Base-by-base conservation (phyloP, 2,797 vertebrate genomes). In the Prunella strophiata region DNA sequence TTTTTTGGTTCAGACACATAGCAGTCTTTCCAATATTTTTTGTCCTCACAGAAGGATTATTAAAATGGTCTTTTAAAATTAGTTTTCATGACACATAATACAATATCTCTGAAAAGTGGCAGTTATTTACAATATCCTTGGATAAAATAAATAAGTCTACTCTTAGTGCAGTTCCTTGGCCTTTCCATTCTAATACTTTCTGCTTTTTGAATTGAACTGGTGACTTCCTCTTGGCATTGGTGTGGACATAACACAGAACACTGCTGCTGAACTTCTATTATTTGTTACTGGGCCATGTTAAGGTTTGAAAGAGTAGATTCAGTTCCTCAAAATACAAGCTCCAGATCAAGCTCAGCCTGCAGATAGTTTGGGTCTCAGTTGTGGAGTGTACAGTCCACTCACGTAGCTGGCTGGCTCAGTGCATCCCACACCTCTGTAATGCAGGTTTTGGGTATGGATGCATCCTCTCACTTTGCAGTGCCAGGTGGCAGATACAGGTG, bases 361-460 rank as follows among this genome's bases (percentile, higher is more conserved):
- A 59, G 71, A 63, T 16, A 10, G 11, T 51, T 55, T 63, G 26
- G 27, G 25, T 72, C 42, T 63, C 30, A 25, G 70, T 6, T 87
- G 11, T 40, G 30, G 54, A 34, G 17, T 54, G 14, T 51, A 2
- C 30, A 50, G 54, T 59, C 68, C 27, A 10, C 7, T 47, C 8
- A 5, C 1, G 0, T 32, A 3, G 32, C 67, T 84, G 59, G 5
- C 42, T 15, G 17, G 20, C 20, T 51, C 51, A 27, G 47, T 57
- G 42, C 26, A 7, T 59, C 59, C 25, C 47, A 17, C 34, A 21
- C 7, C 8, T 90, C 47, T 42, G 2, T 51, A 25, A n/a, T 10
- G 13, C 0, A 0, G 30, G 1, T 59, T 51, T 29, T 1, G 1
- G 36, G 13, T 36, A 43, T 0, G 0, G n/a, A 20, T 68, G 5